Evolutionary conservation across 2,797 vertebrate species (phyloP), one percentile per base, ranked within the genome.

Genomic region (Sebastes ruberrimus): DNA sequence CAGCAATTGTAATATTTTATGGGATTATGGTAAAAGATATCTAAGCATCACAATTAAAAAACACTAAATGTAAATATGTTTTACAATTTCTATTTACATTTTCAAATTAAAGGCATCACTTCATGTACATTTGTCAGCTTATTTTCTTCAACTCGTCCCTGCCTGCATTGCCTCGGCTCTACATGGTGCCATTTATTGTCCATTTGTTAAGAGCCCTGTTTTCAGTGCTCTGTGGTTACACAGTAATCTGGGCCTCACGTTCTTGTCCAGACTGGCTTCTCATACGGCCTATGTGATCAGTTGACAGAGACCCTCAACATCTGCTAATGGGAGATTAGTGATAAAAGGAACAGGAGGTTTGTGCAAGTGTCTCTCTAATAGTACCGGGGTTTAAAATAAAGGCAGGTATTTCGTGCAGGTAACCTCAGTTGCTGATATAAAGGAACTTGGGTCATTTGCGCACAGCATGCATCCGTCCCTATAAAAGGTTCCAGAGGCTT

Each of bases 211-310:
- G 82, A 81, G 62, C 80, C 66, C 74, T 68, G 72, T 79, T 80
- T 67, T 84, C 55, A 71, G 46, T 11, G 53, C 14, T 77, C 66
- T 88, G 78, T 87, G 80, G 86, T 89, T 84, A 82, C 85, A 86
- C 81, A 88, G 71, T 92, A 87, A 94, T 86, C 86, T 82, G 78
- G 84, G 71, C 42, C 73, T 85, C 25, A 18, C 52, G 57, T 86
- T 92, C 93, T 83, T 94, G 94, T 89, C 89, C 88, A 81, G 91
- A 89, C 94, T 90, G 83, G 91, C 92, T 89, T 88, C 49, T 85
- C 72, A 60, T 77, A 78, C 83, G 56, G 86, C 78, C 83, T 71
- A 20, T 27, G 38, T 76, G 71, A 87, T 81, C 78, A 55, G 84
- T 81, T 91, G 93, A 94, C 86, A 88, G 89, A 90, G 91, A 93